These are phyloP conservation scores for Anarrhichthys ocellatus DNA, from an alignment of 2,113 vertebrate genomes.

Conservation along the genomic window DNA sequence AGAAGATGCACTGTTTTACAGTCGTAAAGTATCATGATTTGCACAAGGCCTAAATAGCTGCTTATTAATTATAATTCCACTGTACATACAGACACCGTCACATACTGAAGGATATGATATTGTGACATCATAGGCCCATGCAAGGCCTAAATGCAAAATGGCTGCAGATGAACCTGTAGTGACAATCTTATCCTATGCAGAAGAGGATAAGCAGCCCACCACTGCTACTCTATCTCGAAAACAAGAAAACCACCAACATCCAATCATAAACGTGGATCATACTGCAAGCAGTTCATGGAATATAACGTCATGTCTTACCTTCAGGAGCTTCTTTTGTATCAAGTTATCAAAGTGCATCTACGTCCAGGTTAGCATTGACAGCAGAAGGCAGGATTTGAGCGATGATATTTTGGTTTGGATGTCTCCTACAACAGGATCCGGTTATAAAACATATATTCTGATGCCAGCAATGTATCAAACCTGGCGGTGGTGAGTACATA, in stretches of 20 bases:
- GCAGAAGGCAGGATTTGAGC: background rate
- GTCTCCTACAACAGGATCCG: background rate
- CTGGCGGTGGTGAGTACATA: background rate
- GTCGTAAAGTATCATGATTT: background rate
- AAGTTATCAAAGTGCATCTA: constrained; percentile 9
- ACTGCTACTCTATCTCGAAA: background rate
- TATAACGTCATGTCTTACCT: background rate
- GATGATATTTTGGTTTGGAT: background rate
- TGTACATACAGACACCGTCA: background rate
- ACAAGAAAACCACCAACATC: background rate
- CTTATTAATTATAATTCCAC: background rate
- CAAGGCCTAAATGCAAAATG: background rate
- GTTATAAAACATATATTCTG: background rate
- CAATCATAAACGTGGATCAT: background rate
- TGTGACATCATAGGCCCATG: background rate
- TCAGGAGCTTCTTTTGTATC: background rate
- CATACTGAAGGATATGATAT: background rate
- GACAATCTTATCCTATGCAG: background rate
- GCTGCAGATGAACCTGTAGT: background rate
- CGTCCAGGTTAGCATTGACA: constrained; percentile 2
- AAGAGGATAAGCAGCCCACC: background rate
- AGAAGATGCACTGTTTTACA: background rate
- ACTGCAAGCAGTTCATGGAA: background rate
- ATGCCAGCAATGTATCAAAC: background rate
- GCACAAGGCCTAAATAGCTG: background rate